Conservation (phyloP, 2,113 vertebrate genomes). For the Catharus minimus region DNA sequence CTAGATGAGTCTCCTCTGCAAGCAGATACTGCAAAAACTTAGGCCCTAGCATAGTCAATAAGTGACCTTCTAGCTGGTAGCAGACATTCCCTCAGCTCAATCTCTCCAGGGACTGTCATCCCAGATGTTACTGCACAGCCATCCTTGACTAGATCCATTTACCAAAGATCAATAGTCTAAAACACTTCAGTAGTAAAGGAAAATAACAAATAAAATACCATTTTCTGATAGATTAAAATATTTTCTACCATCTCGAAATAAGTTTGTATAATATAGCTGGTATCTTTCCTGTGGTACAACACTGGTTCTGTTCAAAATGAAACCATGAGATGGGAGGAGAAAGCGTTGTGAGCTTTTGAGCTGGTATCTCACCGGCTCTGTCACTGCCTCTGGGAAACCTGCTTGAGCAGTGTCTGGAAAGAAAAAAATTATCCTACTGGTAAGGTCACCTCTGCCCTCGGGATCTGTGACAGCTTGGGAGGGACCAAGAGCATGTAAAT, state of each 20-base stretch:
- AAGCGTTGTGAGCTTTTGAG: neutral
- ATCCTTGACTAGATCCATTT: neutral
- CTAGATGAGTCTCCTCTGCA: neutral
- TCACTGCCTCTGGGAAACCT: neutral
- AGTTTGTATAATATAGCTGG: neutral
- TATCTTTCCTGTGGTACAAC: neutral
- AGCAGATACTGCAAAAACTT: neutral
- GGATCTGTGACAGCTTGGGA: neutral
- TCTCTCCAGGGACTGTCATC: neutral
- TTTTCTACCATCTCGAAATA: neutral
- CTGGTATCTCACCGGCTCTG: rapidly evolving
- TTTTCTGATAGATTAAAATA: neutral
- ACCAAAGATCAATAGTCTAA: neutral
- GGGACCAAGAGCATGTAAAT: neutral
- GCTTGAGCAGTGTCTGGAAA: neutral
- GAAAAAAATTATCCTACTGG: neutral
- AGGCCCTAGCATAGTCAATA: neutral
- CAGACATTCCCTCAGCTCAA: neutral
- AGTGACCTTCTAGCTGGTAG: neutral
- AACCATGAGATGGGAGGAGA: neutral
- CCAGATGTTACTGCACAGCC: neutral
- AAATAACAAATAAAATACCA: neutral
- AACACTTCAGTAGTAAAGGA: neutral
- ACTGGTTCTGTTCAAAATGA: neutral
- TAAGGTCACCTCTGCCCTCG: rapidly evolving